Evolutionary conservation across 1,140 invertebrate species (phyloP), one percentile per base, ranked within the genome.

Genomic region (Scaptomyza pallida): DNA sequence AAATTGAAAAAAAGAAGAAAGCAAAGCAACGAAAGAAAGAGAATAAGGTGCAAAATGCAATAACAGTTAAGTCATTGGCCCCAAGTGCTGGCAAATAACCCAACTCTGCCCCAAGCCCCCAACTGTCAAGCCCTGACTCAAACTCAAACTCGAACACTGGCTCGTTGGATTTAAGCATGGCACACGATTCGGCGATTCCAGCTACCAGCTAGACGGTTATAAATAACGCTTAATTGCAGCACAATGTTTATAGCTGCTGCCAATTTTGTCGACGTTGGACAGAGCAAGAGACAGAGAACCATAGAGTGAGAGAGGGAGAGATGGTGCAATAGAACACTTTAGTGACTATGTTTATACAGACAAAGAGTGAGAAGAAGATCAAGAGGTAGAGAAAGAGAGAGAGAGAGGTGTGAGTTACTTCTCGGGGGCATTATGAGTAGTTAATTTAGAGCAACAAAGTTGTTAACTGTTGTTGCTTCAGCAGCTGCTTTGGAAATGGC

Each of bases 381-480:
- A n/a, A n/a, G n/a, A n/a, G n/a, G n/a, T n/a, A 15, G 26, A 15
- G 16, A 19, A 16, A 10, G 19, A 15, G 9, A 15, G 15, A 5
- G 15, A 13, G 35, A 17, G 6, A 12, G 19, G 19, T 37, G 30
- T 37, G 26, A 51, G 40, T 59, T 72, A 70, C 70, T 75, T 54
- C 26, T 41, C 44, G 59, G 57, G 33, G 56, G 81, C 78, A 86
- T 86, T 86, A 86, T 86, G 81, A 86, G 82, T 86, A 86, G 81
- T 88, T 88, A 86, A 86, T 86, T 86, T 88, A 72, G 57, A 70
- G 67, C 81, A 86, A 86, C 81, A 88, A 82, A 86, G 82, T 86
- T 86, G 82, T 82, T 86, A 86, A 86, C 81, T 74, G 65, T 67
- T 52, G 69, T 40, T 68, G 50, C 55, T 57, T 50, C 61, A 52